phyloP scores from a whole-genome alignment of 2,113 vertebrate species.

The Psettodes erumei region DNA sequence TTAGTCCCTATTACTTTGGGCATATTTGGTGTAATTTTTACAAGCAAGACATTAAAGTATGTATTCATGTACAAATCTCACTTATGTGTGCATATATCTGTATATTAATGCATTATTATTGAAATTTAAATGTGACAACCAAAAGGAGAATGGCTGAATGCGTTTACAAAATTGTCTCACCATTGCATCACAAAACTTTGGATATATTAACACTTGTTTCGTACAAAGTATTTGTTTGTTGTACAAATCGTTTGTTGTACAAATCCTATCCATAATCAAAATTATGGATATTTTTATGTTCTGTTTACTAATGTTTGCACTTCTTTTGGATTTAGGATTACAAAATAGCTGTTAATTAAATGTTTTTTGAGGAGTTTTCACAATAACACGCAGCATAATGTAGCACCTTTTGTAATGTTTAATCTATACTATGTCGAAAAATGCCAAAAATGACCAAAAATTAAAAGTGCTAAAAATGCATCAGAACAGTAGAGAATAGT shows the following conservation, averaged over 20 bases:
- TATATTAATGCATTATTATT: conserved; percentile 49
- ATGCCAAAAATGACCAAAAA: too few relatives aligned
- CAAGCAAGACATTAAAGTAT: conserved; percentile 22
- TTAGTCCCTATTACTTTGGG: conserved; percentile 40
- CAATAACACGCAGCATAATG: conserved; percentile 24
- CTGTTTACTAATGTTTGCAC: conserved; percentile 59
- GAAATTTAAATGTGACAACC: conserved; percentile 56
- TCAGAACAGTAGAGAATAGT: too few relatives aligned
- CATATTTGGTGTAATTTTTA: conserved; percentile 61
- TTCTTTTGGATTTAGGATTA: conserved; percentile 27
- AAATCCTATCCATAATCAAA: conserved; percentile 21
- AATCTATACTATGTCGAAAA: too few relatives aligned
- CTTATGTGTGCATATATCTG: conserved; percentile 22
- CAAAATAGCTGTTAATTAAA: neutral
- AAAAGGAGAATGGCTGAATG: conserved; percentile 57
- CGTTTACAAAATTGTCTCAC: conserved; percentile 57
- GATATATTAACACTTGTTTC: conserved; percentile 53
- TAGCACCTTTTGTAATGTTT: conserved; percentile 58
- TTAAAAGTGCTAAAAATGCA: too few relatives aligned
- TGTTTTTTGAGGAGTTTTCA: conserved; percentile 25
- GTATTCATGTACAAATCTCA: conserved; percentile 51
- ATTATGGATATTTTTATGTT: conserved; percentile 27
- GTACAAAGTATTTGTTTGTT: conserved; percentile 59
- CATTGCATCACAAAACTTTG: conserved; percentile 2
- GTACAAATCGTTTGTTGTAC: conserved; percentile 59